Conservation (phyloP, 2,113 vertebrate species). For the Trachemys scripta region DNA sequence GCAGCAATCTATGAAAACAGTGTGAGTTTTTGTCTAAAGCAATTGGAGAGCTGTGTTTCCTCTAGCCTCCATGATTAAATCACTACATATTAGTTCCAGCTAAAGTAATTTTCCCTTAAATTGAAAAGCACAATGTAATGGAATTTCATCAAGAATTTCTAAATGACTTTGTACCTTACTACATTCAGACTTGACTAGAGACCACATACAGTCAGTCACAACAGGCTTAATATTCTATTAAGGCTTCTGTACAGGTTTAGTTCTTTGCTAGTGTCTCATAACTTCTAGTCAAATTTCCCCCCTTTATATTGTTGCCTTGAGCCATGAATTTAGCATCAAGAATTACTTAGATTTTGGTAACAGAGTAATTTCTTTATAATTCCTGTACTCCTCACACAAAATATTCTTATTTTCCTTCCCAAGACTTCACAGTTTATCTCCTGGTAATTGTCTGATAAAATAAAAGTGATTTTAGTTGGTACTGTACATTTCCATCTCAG, state of each 20-base stretch:
- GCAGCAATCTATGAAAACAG: slow-evolving; percentile 36
- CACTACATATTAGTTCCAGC: slow-evolving; percentile 64
- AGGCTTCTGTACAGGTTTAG: not conserved
- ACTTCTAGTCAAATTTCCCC: not conserved
- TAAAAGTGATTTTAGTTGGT: not conserved
- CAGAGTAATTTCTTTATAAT: not conserved
- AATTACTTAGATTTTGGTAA: not conserved
- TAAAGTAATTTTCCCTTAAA: slow-evolving; percentile 71
- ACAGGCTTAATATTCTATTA: not conserved
- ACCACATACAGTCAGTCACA: slow-evolving; percentile 1
- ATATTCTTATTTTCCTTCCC: not conserved
- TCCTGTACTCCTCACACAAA: not conserved
- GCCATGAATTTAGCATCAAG: not conserved
- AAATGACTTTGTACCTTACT: slow-evolving; percentile 53
- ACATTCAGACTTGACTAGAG: slow-evolving; percentile 16
- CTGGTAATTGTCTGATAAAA: not conserved
- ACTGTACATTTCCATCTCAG: not conserved
- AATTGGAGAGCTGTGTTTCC: not conserved
- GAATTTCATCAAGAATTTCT: slow-evolving; percentile 43
- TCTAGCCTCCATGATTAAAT: slow-evolving; percentile 58
- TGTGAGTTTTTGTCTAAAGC: slow-evolving; percentile 35
- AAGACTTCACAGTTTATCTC: not conserved
- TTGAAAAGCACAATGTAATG: slow-evolving; percentile 63
- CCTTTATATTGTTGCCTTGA: not conserved
- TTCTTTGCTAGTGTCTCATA: not conserved